phyloP scores from a whole-genome alignment of 2,113 vertebrate genomes.

The Puntigrus tetrazona region DNA sequence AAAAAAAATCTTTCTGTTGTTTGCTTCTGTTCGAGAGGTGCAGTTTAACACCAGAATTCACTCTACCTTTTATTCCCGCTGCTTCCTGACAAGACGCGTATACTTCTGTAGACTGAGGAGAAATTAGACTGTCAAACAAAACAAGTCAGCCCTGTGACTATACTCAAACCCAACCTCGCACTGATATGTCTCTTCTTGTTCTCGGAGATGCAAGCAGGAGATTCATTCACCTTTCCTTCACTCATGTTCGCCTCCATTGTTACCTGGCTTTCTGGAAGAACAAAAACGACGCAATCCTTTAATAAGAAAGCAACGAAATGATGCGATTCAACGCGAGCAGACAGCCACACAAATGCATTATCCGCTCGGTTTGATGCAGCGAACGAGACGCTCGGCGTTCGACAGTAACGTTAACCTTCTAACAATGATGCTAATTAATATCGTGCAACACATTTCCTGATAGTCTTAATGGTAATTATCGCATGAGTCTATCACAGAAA shows the following conservation, averaged over 20 bases:
- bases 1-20: neutral
- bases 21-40: neutral
- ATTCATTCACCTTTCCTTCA: slow-evolving; percentile 22
- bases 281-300: neutral
- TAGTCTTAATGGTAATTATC: slow-evolving; percentile 20
- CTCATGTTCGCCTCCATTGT: neutral
- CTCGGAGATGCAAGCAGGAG: slow-evolving; percentile 10
- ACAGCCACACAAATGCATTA: neutral
- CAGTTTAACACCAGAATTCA: slow-evolving; percentile 21
- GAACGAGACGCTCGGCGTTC: neutral
- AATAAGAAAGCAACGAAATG: slow-evolving; percentile 6
- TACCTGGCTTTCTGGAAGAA: slow-evolving; percentile 10
- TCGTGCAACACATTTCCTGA: neutral
- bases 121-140: slow-evolving; percentile 35
- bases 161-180: slow-evolving; percentile 11
- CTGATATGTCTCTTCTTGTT: slow-evolving; percentile 23
- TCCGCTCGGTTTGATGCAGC: neutral
- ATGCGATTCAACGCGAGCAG: neutral
- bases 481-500: slow-evolving; percentile 19
- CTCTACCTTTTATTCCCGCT: slow-evolving; percentile 16
- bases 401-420: slow-evolving; percentile 7
- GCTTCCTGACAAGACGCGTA: slow-evolving; percentile 19
- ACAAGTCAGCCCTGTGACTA: slow-evolving; percentile 33
- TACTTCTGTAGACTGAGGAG: slow-evolving; percentile 18
- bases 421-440: slow-evolving; percentile 28